Evolutionary conservation across 1,140 invertebrate genomes (phyloP).

Genomic region (Pseudomyrmex sp.): DNA sequence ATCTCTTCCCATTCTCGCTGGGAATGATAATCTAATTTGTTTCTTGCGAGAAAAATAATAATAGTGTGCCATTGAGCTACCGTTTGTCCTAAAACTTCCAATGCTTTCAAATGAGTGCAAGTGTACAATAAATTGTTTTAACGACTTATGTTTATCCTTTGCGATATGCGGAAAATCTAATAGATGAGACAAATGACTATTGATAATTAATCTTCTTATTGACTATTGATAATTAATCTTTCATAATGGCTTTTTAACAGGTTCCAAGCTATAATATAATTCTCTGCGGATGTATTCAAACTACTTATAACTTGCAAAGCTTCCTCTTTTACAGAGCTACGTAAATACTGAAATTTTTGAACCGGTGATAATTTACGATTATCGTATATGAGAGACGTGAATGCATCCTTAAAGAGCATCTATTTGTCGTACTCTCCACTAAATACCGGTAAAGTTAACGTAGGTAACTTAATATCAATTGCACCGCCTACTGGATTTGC

Average conservation of each 20-base stretch:
- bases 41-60: no score
- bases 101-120: no score
- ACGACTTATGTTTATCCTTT: no score
- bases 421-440: not conserved
- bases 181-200: not conserved
- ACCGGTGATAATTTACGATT: not conserved
- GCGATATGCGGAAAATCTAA: no score
- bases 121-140: no score
- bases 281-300: not conserved
- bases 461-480: not conserved
- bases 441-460: not conserved
- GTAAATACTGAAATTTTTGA: conserved; percentile 10
- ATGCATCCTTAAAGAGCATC: not conserved
- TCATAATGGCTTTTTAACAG: not conserved
- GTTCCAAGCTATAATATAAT: not conserved
- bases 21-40: not conserved
- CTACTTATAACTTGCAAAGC: not conserved
- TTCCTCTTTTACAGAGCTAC: not conserved
- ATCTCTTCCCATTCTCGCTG: not conserved
- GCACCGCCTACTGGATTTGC: no score
- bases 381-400: not conserved
- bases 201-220: not conserved
- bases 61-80: no score
- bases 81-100: no score
- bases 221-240: not conserved